Percentiles rank a stretch among this genome's conserved stretches.
Evolutionary conservation across 2,888 invertebrate species (phyloP).

Genomic region (Caenorhabditis plicata): DNA sequence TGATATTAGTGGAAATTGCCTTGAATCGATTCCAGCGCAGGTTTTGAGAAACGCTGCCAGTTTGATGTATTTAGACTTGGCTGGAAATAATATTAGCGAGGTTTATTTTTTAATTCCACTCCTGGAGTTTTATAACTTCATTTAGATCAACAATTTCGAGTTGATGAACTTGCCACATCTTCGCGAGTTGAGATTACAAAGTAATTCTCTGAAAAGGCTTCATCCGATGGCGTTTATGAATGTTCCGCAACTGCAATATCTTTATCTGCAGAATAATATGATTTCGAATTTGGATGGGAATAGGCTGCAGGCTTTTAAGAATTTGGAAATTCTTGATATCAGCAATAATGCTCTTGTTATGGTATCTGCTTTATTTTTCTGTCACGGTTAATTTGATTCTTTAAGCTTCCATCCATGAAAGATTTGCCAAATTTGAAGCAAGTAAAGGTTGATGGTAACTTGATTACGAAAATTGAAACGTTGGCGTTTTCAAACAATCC

Average conservation of each 20-base stretch:
- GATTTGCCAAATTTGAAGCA: conserved; percentile 77
- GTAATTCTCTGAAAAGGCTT: conserved; percentile 74
- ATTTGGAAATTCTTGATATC: conserved; percentile 76
- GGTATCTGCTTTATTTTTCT: conserved; percentile 68
- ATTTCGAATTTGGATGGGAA: conserved; percentile 79
- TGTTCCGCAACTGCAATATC: conserved; percentile 73
- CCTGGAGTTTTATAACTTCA: neutral
- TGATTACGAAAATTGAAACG: conserved; percentile 76
- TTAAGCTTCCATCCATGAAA: conserved; percentile 73
- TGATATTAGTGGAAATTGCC: conserved; percentile 81
- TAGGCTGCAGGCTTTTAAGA: conserved; percentile 80
- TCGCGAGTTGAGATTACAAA: conserved; percentile 71
- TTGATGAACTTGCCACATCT: conserved; percentile 78
- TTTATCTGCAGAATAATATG: conserved; percentile 78
- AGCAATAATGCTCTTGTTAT: conserved; percentile 78
- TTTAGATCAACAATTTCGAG: conserved; percentile 72
- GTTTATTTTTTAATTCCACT: conserved; percentile 66
- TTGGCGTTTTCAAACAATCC: conserved; percentile 83
- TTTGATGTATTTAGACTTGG: conserved; percentile 77
- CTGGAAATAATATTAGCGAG: conserved; percentile 77
- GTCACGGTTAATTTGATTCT: neutral
- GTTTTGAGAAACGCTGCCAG: conserved; percentile 80
- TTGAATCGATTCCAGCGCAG: conserved; percentile 79
- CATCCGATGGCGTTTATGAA: conserved; percentile 83
- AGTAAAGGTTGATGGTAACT: conserved; percentile 71